Percentiles rank a stretch among this genome's conserved stretches.
These are phyloP conservation scores for Balaeniceps rex DNA, from an alignment of 2,113 vertebrate genomes.

Conservation along the genomic window DNA sequence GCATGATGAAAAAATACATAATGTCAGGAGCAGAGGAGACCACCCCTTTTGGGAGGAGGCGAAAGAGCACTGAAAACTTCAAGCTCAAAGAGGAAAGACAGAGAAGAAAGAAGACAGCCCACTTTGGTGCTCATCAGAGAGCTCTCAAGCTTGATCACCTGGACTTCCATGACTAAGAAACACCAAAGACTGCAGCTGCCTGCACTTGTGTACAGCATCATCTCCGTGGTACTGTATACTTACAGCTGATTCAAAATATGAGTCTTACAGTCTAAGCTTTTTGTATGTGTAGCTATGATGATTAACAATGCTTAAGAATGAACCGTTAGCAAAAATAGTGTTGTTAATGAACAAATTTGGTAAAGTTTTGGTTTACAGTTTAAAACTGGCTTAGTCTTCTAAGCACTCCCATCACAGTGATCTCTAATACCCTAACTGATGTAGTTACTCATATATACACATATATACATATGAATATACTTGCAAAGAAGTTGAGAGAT, in stretches of 20 bases:
- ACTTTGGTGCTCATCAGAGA: neutral
- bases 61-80: neutral
- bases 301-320: neutral
- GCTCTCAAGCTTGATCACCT: neutral
- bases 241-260: neutral
- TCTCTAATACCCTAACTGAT: neutral
- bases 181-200: neutral
- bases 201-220: neutral
- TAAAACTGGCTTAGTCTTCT: neutral
- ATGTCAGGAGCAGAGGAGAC: neutral
- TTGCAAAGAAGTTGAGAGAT: neutral
- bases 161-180: neutral
- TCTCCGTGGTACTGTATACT: neutral
- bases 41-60: neutral
- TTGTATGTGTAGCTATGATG: neutral
- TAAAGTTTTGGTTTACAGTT: neutral
- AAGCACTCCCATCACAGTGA: neutral
- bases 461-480: neutral
- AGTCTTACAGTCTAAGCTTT: neutral
- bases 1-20: neutral
- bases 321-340: neutral
- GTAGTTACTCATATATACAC: neutral
- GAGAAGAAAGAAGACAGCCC: neutral
- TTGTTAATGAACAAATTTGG: neutral
- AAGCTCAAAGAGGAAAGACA: neutral